Evolutionary conservation across 2,888 invertebrate genomes (phyloP), one percentile per base, ranked within the genome.

Genomic region (Eumerus sabulonum): DNA sequence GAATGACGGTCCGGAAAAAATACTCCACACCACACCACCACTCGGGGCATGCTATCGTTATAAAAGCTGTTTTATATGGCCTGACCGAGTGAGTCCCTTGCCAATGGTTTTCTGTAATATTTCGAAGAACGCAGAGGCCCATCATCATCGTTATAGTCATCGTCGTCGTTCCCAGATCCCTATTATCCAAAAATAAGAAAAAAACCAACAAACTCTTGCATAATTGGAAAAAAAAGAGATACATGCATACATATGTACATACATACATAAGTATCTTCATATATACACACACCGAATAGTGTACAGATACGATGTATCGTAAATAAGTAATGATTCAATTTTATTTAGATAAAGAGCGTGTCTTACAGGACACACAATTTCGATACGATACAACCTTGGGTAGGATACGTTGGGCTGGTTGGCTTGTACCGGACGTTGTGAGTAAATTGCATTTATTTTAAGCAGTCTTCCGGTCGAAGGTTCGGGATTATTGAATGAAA

Each of bases 291-390:
- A 19, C 7, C 27, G 27, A 4, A 2, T 27, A 27, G 3, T 27
- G 7, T 27, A 27, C 27, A 27, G 27, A 27, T 27, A 27, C 27
- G 27, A 27, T 27, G 27, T 27, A 47, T 45, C 56, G 47, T 66
- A 56, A 66, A 66, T 66, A 66, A 66, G 66, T 56, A 66, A 66
- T 66, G 66, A 66, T 66, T 56, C 66, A 66, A 66, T 66, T 66
- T 56, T 66, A 66, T 66, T 56, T 40, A 66, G 66, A 66, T 66
- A 56, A 66, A 56, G 48, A 56, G 56, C 56, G 16, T 56, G 40
- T 27, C 56, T 48, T 27, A 13, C 47, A 27, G 48, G 56, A 66
- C 56, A 56, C 66, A 66, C 47, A n/a, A 40, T 40, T n/a, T n/a
- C 40, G 9, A 5, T n/a, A 9, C 40, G 12, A 40, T 40, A n/a